A percentile compares a stretch with the other conserved stretches of the same genome.
Evolutionary conservation across 2,113 vertebrate species (phyloP).

Genomic region (Semnornis frantzii): DNA sequence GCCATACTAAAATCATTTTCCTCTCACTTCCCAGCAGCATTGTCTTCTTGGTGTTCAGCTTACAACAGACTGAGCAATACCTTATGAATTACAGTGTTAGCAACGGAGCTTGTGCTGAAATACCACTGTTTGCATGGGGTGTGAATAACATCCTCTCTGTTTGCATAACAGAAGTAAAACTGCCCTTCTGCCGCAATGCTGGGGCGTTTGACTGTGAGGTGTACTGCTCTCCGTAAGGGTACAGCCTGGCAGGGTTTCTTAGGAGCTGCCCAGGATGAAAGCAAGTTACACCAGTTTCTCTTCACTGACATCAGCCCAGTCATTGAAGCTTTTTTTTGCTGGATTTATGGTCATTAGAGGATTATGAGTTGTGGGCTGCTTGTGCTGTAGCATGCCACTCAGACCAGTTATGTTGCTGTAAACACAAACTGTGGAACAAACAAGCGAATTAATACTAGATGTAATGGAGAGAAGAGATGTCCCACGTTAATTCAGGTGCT

Average conservation of each 20-base stretch:
- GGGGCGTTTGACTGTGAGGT: not conserved
- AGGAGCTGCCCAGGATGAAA: not conserved
- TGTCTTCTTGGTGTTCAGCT: not conserved
- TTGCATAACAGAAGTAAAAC: not conserved
- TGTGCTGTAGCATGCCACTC: not conserved
- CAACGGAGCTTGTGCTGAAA: not conserved
- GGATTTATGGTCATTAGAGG: not conserved
- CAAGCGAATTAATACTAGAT: not conserved
- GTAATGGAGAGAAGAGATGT: not conserved
- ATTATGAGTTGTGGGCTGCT: not conserved
- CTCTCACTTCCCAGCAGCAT: not conserved
- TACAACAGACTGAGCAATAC: not conserved
- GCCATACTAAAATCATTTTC: not conserved
- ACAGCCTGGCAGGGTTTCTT: not conserved
- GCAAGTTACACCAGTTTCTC: accelerated
- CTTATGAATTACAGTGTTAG: not conserved
- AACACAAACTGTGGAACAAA: not conserved
- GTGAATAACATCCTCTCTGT: not conserved
- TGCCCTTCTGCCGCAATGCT: not conserved
- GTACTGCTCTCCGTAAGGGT: not conserved
- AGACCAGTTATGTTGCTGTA: not conserved
- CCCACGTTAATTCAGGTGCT: accelerated
- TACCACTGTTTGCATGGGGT: not conserved
- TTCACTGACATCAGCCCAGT: not conserved
- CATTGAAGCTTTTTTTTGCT: not conserved